phyloP scores from a whole-genome alignment of 2,113 vertebrate genomes.

The Aegithalos caudatus region DNA sequence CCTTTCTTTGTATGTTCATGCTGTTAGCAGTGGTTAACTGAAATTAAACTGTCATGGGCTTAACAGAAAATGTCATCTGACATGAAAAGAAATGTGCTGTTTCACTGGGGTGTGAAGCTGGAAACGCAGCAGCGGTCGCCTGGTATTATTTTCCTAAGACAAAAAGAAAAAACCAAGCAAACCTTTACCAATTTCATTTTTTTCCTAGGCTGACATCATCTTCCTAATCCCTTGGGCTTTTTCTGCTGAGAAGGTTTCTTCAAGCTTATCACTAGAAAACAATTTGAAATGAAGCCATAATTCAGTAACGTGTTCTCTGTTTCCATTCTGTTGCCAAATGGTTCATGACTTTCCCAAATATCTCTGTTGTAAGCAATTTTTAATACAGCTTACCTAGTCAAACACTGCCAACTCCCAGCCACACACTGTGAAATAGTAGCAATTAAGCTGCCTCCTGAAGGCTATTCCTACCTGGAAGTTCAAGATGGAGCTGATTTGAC shows the following conservation, averaged over 20 bases:
- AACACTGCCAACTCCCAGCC: neutral
- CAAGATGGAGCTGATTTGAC: neutral
- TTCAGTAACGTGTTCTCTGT: neutral
- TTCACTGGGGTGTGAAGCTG: neutral
- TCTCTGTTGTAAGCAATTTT: neutral
- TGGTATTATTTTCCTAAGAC: neutral
- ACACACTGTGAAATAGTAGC: neutral
- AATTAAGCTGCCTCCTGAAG: neutral
- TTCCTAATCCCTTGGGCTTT: neutral
- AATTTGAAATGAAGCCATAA: neutral
- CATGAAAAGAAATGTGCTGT: conserved; percentile 22
- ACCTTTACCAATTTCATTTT: neutral
- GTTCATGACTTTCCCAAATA: neutral
- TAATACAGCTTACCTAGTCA: neutral
- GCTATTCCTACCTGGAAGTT: neutral
- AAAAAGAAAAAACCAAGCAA: neutral
- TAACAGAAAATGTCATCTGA: conserved; percentile 57
- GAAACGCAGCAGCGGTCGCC: neutral
- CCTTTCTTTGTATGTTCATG: neutral
- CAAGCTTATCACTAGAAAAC: neutral
- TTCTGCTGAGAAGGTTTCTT: neutral
- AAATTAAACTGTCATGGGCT: conserved; percentile 69
- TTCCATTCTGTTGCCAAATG: neutral
- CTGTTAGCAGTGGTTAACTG: conserved; percentile 46
- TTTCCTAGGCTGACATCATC: neutral